Evolutionary conservation across 2,113 vertebrate species (phyloP), one percentile per base, ranked within the genome.

Genomic region (Microcebus jonahi): DNA sequence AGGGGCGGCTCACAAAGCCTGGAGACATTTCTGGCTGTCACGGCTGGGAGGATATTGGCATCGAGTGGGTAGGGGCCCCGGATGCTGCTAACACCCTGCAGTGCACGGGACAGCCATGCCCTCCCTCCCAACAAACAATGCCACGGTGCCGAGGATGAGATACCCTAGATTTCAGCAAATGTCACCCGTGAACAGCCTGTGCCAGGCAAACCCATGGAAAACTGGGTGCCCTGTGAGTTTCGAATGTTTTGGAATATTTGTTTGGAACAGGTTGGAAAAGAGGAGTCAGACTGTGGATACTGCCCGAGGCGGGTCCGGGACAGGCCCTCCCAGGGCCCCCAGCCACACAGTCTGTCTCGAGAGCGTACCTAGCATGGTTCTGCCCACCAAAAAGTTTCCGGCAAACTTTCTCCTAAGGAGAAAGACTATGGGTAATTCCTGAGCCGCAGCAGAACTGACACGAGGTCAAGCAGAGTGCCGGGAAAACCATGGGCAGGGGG

Each of bases 1-100:
- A 15, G 55, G 36, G 61, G 1, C 39, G 1, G 0, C 0, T 5
- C 57, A 23, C 17, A 1, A 59, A 0, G 45, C 34, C 90, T 36
- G 36, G 73, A 55, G 71, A 42, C 7, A 7, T 21, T 23, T 12
- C 2, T 6, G 29, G 36, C 25, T 73, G 48, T 67, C 79, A 21
- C 36, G 13, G 13, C 50, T 36, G 14, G 55, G 42, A 31, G 59
- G 63, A n/a, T 12, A 4, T 5, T 12, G 48, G 36, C 15, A 45
- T 13, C 13, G 12, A 23, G 81, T 3, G n/a, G 55, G 50, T 2
- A 31, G 53, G 36, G 65, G 31, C 34, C 92, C 45, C 42, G 14
- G 70, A 34, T 3, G 57, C 77, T 27, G 59, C 29, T 21, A 0
- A 42, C 9, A 2, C 0, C 39, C n/a, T 13, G 1, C 59, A 17